Conservation (phyloP, 2,113 vertebrate species). For the Carettochelys insculpta region DNA sequence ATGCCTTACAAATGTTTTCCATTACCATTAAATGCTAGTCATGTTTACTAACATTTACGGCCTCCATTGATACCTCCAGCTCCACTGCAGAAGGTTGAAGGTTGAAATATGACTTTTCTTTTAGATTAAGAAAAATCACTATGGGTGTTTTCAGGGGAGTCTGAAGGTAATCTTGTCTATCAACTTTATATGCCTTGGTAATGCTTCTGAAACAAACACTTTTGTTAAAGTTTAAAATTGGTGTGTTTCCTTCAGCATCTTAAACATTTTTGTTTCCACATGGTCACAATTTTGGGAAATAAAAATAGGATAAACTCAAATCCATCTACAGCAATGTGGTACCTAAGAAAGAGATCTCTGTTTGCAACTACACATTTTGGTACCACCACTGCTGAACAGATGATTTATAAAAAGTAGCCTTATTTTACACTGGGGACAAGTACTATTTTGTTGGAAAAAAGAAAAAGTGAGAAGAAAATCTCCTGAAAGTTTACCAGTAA, state of each 20-base stretch:
- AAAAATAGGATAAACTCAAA: constrained; percentile 55
- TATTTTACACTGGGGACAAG: constrained; percentile 62
- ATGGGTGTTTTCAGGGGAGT: background rate
- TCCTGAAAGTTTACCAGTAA: constrained; percentile 78
- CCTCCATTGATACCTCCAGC: background rate
- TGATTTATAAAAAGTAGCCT: constrained; percentile 49
- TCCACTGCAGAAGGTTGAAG: background rate
- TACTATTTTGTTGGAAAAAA: constrained; percentile 63
- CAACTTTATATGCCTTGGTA: constrained; percentile 14
- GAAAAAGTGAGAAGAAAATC: constrained; percentile 36
- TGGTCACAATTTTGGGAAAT: constrained; percentile 42
- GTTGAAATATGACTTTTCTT: too few species aligned
- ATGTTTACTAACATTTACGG: fast-evolving
- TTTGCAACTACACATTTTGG: constrained; percentile 55
- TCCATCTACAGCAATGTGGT: constrained; percentile 24
- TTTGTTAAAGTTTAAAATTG: constrained; percentile 28
- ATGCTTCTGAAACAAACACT: background rate
- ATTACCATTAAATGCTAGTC: background rate
- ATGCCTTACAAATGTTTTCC: background rate
- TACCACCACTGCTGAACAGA: constrained; percentile 18
- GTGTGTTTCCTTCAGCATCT: constrained; percentile 56
- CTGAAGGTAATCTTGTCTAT: background rate
- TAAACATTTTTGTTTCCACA: constrained; percentile 41
- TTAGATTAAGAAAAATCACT: background rate
- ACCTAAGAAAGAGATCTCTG: constrained; percentile 71